Conservation (phyloP, 2,888 invertebrate genomes). For the Parochlus steinenii region DNA sequence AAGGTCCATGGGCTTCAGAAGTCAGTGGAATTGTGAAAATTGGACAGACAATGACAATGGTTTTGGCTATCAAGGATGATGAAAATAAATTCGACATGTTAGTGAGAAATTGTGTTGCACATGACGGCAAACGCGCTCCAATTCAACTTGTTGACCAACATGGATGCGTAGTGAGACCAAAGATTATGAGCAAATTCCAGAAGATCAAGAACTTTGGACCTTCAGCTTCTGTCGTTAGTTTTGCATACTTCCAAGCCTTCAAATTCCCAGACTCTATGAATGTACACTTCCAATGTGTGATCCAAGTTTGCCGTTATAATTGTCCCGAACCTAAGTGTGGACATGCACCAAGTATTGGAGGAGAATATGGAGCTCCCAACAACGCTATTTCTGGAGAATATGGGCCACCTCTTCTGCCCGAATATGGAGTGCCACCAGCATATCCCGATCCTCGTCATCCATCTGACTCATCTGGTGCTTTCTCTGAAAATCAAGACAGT, state of each 20-base stretch:
- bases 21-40: conserved; percentile 91
- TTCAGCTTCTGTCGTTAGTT: conserved; percentile 84
- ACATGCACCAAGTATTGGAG: conserved; percentile 38
- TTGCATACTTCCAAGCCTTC: conserved; percentile 92
- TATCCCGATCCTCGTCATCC: conserved; percentile 80
- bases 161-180: conserved; percentile 83
- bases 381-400: conserved; percentile 44
- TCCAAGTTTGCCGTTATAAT: conserved; percentile 85
- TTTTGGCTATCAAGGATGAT: conserved; percentile 85
- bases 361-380: conserved; percentile 50
- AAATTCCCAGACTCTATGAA: conserved; percentile 96
- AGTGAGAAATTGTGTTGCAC: conserved; percentile 85
- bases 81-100: conserved; percentile 94
- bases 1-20: conserved; percentile 94
- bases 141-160: conserved; percentile 87
- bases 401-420: conserved; percentile 34
- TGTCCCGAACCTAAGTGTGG: conserved; percentile 85
- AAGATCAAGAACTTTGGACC: conserved; percentile 92
- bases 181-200: conserved; percentile 91
- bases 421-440: conserved; percentile 60
- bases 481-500: conserved; percentile 66
- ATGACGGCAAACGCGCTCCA: conserved; percentile 84
- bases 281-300: conserved; percentile 92
- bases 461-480: conserved; percentile 64
- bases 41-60: conserved; percentile 95